Conservation (phyloP, 2,888 invertebrate species). For the Galeruca laticollis region DNA sequence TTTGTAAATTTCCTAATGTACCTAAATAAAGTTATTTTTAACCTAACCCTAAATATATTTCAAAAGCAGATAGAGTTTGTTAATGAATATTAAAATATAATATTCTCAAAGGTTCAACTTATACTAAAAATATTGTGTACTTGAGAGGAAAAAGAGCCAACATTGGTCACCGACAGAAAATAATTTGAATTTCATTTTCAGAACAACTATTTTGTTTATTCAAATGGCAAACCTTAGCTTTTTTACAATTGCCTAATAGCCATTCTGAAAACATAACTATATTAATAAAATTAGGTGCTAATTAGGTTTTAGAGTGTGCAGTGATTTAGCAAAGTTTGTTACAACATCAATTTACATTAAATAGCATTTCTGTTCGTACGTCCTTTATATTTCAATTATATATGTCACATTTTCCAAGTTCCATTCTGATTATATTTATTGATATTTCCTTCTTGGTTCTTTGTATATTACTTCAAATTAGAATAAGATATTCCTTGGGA, state of each 20-base stretch:
- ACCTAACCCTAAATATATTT: too few species aligned
- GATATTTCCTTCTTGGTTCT: background rate
- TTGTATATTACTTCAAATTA: background rate
- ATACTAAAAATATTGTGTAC: background rate
- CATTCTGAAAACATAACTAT: background rate
- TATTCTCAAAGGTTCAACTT: too few species aligned
- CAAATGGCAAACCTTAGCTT: background rate
- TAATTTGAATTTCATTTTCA: background rate
- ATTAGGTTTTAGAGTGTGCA: conserved; percentile 22
- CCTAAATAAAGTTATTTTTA: too few species aligned
- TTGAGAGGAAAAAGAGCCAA: background rate
- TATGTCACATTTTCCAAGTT: background rate
- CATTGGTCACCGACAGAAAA: background rate
- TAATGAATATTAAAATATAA: too few species aligned
- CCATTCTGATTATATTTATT: background rate
- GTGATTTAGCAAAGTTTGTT: background rate
- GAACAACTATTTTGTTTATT: background rate
- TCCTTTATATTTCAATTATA: background rate
- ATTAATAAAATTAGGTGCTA: conserved; percentile 21
- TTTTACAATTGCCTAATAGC: background rate
- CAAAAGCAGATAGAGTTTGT: background rate
- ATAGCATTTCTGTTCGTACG: background rate
- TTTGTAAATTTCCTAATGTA: too few species aligned
- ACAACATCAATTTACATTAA: conserved; percentile 4
- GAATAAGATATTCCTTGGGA: too few species aligned